Evolutionary conservation across 2,797 vertebrate species (phyloP).

Genomic region (Euthynnus affinis): DNA sequence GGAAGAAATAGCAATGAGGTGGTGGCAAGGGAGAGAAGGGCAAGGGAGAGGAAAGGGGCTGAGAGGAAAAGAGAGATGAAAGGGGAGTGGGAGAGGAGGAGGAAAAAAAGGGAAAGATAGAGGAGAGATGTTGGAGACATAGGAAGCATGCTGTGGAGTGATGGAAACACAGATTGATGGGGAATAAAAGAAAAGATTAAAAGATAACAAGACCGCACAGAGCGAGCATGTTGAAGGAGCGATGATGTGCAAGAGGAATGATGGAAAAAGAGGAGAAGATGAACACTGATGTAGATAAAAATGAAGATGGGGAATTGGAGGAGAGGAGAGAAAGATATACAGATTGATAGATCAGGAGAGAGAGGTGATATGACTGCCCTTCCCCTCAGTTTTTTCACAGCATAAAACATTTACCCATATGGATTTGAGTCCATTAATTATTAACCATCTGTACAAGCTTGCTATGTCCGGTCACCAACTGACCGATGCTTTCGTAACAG

Average conservation of each 20-base stretch:
- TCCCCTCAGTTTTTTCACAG: constrained; percentile 10
- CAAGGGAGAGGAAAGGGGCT: background rate
- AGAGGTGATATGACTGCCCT: background rate
- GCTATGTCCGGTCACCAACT: constrained; percentile 35
- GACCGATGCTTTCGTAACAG: constrained; percentile 51
- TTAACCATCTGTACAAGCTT: constrained; percentile 59
- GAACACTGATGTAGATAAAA: constrained; percentile 8
- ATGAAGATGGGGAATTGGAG: background rate
- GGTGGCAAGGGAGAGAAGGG: constrained; percentile 20
- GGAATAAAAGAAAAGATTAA: constrained; percentile 21
- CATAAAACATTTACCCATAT: constrained; percentile 59
- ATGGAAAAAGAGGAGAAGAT: background rate
- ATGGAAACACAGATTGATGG: constrained; percentile 22
- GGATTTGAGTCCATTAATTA: constrained; percentile 61
- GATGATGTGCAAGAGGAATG: constrained; percentile 2
- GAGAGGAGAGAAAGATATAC: background rate
- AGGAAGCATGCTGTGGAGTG: constrained; percentile 9
- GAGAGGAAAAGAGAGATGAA: constrained; percentile 17
- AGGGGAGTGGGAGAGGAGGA: background rate
- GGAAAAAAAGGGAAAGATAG: background rate
- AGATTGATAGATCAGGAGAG: background rate
- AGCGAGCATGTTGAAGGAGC: background rate
- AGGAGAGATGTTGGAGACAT: constrained; percentile 3
- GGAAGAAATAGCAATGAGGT: constrained; percentile 16
- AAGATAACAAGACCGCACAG: background rate